Evolutionary conservation across 2,888 invertebrate species (phyloP).

Genomic region (Metallyticus violacea): DNA sequence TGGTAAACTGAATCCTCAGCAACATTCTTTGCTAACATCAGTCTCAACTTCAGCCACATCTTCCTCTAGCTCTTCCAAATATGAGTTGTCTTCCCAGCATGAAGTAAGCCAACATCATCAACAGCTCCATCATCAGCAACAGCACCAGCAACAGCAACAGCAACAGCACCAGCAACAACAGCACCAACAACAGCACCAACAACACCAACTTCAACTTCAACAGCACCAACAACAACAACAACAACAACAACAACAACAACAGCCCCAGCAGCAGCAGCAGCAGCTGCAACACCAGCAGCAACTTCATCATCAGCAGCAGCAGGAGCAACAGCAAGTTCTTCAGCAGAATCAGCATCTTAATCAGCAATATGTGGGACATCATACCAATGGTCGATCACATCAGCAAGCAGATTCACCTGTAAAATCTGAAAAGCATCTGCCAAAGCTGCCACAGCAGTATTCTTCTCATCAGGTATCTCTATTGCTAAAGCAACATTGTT

Average conservation of each 20-base stretch:
- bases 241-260: neutral
- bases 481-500: too few relatives aligned
- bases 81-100: neutral
- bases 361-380: neutral
- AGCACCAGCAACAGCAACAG: constrained; percentile 21
- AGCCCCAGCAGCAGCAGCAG: constrained; percentile 12
- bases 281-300: constrained; percentile 1
- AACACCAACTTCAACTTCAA: constrained; percentile 3
- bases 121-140: neutral
- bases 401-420: neutral
- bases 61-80: neutral
- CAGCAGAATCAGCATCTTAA: neutral
- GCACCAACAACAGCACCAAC: neutral
- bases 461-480: constrained; percentile 7
- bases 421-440: neutral
- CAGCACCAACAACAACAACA: constrained; percentile 6
- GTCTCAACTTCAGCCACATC: constrained; percentile 38
- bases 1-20: neutral
- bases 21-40: constrained; percentile 34
- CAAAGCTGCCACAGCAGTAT: neutral
- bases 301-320: neutral
- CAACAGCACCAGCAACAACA: constrained; percentile 13
- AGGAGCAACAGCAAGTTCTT: neutral
- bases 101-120: neutral
- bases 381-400: neutral